Evolutionary conservation across 2,113 vertebrate species (phyloP).

Genomic region (Apeltes quadracus): DNA sequence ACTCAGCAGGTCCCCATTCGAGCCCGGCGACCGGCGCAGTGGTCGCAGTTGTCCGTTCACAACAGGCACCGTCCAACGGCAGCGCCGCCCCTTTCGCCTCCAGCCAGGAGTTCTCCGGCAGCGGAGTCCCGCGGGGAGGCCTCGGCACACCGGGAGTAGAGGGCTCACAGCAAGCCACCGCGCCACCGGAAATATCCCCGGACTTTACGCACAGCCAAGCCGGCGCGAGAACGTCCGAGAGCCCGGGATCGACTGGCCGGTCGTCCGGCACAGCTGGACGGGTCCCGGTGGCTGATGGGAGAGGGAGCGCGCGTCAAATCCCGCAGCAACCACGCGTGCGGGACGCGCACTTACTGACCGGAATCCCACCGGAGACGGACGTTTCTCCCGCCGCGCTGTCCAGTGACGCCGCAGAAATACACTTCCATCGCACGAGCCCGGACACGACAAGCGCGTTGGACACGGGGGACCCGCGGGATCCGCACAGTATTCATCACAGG

Average conservation of each 20-base stretch:
- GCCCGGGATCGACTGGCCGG: not conserved
- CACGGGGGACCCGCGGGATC: slow-evolving; percentile 52
- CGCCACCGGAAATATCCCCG: not conserved
- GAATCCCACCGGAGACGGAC: not conserved
- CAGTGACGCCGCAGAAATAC: slow-evolving; percentile 55
- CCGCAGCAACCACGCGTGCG: slow-evolving; percentile 5
- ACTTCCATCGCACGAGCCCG: slow-evolving; percentile 17
- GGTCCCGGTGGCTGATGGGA: slow-evolving; percentile 3
- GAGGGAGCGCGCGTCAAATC: not conserved
- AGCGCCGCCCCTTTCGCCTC: not conserved
- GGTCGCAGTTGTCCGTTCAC: not conserved
- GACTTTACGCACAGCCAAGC: slow-evolving; percentile 34
- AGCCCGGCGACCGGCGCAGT: not conserved
- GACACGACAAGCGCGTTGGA: slow-evolving; percentile 22
- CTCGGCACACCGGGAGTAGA: slow-evolving; percentile 26
- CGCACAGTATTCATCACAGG: slow-evolving; percentile 62
- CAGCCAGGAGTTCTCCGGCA: slow-evolving; percentile 69
- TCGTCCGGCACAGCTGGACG: slow-evolving; percentile 7
- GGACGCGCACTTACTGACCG: slow-evolving; percentile 24
- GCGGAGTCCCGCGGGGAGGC: slow-evolving; percentile 59
- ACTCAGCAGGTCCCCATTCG: not conserved
- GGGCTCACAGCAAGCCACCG: not conserved
- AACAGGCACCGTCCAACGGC: slow-evolving; percentile 10
- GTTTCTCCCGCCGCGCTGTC: slow-evolving; percentile 36
- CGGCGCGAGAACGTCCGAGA: not conserved